phyloP scores from a whole-genome alignment of 2,113 vertebrate species.

The Leptosomus discolor region DNA sequence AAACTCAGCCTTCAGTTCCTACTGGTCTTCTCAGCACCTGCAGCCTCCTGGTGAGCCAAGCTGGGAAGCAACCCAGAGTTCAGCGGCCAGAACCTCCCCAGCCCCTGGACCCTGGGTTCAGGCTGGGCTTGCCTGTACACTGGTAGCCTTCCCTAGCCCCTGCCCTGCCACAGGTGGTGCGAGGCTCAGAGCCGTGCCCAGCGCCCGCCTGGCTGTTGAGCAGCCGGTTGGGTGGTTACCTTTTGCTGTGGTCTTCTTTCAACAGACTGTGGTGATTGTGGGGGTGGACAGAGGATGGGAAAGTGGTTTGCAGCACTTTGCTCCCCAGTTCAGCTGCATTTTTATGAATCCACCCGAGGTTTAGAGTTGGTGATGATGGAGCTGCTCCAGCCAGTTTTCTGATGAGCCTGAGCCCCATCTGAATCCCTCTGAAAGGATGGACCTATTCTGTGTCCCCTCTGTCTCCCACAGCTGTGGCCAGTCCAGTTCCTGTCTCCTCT shows the following conservation, averaged over 20 bases:
- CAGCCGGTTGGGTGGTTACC: background rate
- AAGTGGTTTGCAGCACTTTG: background rate
- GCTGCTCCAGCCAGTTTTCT: background rate
- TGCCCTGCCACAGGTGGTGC: background rate
- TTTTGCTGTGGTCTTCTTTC: background rate
- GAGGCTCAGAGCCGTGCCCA: background rate
- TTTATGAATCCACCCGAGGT: background rate
- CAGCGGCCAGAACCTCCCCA: background rate
- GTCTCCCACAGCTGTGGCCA: background rate
- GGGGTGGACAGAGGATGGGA: background rate
- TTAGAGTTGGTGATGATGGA: background rate
- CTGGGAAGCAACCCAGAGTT: background rate
- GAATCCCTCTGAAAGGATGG: background rate
- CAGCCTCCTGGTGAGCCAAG: background rate
- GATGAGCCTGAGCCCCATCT: background rate
- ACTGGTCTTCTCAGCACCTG: background rate
- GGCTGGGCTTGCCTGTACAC: background rate
- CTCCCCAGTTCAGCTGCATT: background rate
- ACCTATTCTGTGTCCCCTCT: background rate
- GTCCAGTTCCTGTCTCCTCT: background rate
- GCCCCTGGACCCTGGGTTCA: no score
- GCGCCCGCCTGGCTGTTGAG: rapidly evolving
- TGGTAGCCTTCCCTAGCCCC: background rate
- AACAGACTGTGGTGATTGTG: background rate
- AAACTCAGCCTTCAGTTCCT: background rate